Base-by-base conservation (phyloP, 2,888 invertebrate genomes). In the Drosophila acutilabella region DNA sequence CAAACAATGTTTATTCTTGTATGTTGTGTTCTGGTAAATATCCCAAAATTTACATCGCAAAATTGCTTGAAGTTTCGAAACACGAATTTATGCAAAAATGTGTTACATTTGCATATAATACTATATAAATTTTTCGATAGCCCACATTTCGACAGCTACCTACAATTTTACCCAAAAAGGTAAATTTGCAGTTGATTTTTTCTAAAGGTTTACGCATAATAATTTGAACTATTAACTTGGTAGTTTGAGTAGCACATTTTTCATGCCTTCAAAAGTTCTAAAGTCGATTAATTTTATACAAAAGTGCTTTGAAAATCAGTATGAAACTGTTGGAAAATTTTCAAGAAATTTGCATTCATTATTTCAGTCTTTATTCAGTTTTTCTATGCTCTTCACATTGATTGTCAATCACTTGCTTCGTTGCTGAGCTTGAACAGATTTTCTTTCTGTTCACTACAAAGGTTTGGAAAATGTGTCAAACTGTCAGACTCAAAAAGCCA, bases 1-100 rank as follows among this genome's bases (percentile, higher is more conserved):
- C 33, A 65, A 65, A 40, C 56, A 14, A 44, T 57, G 44, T 47
- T 57, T 0, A 7, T n/a, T 44, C n/a, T 53, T 14, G 8, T 48
- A 40, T 14, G 2, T 33, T 44, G 11, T 14, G 51, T 42, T 58
- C 48, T 13, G 36, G 30, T 50, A 59, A 52, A 52, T 62, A 58
- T 38, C 45, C 45, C n/a, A 26, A 53, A 78, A 83, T 81, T 71
- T 84, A 73, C 82, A 84, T 78, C 40, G 67, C 74, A 86, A 83
- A 87, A 74, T 74, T 74, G 57, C 54, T 68, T 71, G 45, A 64
- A 73, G 73, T 60, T 81, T 62, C 45, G 13, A 30, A 23, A 11
- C 47, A 57, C 18, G 11, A 71, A 67, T 72, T 73, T 76, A 64
- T 73, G 66, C 76, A 45, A 52, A 78, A 69, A 73, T 48, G 48